Percentiles rank a stretch among this genome's conserved stretches.
phyloP scores from a whole-genome alignment of 1,140 invertebrate genomes.

The Caerostris darwini region DNA sequence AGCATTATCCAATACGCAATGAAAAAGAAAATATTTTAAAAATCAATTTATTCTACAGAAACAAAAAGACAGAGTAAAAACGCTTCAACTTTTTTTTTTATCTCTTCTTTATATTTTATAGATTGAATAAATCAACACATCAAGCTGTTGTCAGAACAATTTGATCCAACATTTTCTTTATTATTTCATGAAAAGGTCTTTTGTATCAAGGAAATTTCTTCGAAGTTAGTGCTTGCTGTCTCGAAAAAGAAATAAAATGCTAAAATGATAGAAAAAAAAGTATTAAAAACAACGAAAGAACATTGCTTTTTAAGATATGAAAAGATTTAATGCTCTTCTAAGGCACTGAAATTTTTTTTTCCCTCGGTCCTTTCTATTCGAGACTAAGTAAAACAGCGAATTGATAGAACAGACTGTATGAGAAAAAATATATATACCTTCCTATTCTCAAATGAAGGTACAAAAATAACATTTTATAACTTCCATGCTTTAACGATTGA shows the following conservation, averaged over 20 bases:
- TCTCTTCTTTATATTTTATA: neutral
- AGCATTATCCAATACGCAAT: slow-evolving; percentile 8
- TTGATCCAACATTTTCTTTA: slow-evolving; percentile 44
- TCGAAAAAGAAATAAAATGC: neutral
- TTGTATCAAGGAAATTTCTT: slow-evolving; percentile 46
- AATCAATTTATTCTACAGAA: neutral
- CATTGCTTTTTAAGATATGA: slow-evolving; percentile 47
- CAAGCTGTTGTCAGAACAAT: slow-evolving; percentile 53
- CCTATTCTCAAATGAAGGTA: neutral
- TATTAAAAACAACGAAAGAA: slow-evolving; percentile 32
- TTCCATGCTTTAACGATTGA: slow-evolving; percentile 13
- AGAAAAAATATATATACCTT: neutral
- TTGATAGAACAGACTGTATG: neutral
- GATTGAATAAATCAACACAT: slow-evolving; percentile 52
- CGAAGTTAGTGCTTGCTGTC: neutral
- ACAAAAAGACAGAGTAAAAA: neutral
- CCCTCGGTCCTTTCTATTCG: neutral
- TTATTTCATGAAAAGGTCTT: slow-evolving; percentile 21
- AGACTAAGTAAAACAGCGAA: neutral
- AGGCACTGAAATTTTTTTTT: neutral
- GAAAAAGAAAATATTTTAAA: neutral
- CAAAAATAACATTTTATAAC: slow-evolving; percentile 49
- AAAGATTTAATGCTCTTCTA: slow-evolving; percentile 46
- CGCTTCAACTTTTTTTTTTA: neutral
- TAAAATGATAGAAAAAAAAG: slow-evolving; percentile 4